Conservation (phyloP, 2,888 invertebrate genomes). For the Odontocerum albicorne region DNA sequence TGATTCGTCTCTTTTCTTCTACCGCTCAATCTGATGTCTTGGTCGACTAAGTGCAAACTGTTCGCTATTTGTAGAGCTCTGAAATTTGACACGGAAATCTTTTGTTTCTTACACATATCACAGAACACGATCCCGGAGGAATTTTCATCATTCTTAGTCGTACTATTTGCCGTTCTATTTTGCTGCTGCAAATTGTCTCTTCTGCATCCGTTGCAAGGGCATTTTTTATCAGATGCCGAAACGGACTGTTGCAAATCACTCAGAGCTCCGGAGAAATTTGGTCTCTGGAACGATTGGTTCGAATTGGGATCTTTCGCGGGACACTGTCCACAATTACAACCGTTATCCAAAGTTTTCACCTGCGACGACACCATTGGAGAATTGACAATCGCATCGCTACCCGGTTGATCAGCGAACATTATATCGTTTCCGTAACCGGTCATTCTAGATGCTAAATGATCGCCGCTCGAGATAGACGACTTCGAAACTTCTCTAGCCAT, state of each 20-base stretch:
- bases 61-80: slow-evolving; percentile 55
- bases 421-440: slow-evolving; percentile 49
- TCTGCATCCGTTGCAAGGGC: slow-evolving; percentile 26
- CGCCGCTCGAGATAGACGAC: slow-evolving; percentile 40
- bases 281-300: slow-evolving; percentile 40
- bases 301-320: slow-evolving; percentile 44
- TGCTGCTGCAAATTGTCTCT: slow-evolving; percentile 5
- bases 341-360: background rate
- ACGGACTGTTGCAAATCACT: slow-evolving; percentile 55
- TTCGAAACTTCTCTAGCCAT: slow-evolving; percentile 45
- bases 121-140: slow-evolving; percentile 52
- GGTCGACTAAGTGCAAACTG: slow-evolving; percentile 47
- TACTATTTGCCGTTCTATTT: slow-evolving; percentile 3
- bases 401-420: slow-evolving; percentile 51
- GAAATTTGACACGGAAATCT: slow-evolving; percentile 55
- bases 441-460: slow-evolving; percentile 42
- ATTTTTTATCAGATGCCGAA: slow-evolving; percentile 38
- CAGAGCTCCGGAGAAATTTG: slow-evolving; percentile 35
- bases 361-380: slow-evolving; percentile 40
- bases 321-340: slow-evolving; percentile 53
- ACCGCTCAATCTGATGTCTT: slow-evolving; percentile 40
- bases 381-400: slow-evolving; percentile 45
- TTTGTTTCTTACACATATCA: slow-evolving; percentile 53
- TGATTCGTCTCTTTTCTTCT: slow-evolving; percentile 12
- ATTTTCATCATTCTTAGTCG: slow-evolving; percentile 40